These are phyloP conservation scores for Protosalanx chinensis DNA, from an alignment of 2,797 vertebrate species.

Conservation along the genomic window DNA sequence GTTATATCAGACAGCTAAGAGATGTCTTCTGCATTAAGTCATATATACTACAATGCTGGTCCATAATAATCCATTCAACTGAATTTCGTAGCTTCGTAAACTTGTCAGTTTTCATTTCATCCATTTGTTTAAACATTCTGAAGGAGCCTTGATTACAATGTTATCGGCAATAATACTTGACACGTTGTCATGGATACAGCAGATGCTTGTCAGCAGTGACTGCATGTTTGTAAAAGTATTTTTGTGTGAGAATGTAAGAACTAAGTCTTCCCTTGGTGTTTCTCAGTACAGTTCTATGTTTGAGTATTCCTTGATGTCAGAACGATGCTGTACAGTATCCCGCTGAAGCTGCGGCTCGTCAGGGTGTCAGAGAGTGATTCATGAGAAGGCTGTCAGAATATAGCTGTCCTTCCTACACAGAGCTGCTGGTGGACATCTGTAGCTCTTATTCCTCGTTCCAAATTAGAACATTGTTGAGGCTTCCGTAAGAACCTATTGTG, in stretches of 20 bases:
- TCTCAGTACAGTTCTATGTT: slow-evolving; percentile 41
- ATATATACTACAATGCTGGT: neutral
- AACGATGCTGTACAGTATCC: slow-evolving; percentile 48
- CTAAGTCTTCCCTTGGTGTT: slow-evolving; percentile 62
- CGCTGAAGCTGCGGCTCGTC: slow-evolving; percentile 60
- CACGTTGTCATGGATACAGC: slow-evolving; percentile 40
- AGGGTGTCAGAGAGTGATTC: slow-evolving; percentile 47
- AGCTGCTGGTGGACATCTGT: slow-evolving; percentile 29
- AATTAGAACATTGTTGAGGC: slow-evolving; percentile 59
- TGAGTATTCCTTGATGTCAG: slow-evolving; percentile 63
- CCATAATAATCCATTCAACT: neutral
- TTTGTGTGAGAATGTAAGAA: slow-evolving; percentile 44
- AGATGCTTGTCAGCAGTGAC: slow-evolving; percentile 52
- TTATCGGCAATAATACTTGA: neutral
- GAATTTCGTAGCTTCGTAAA: neutral
- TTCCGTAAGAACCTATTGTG: slow-evolving; percentile 31
- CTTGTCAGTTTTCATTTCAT: neutral
- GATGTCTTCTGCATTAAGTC: neutral
- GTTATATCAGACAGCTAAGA: neutral
- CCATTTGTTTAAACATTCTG: neutral
- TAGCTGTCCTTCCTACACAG: slow-evolving; percentile 4
- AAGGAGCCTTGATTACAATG: neutral
- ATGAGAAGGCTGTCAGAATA: slow-evolving; percentile 2
- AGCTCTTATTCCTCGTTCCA: slow-evolving; percentile 56
- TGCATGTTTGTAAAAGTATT: slow-evolving; percentile 48